Conservation (phyloP, 2,888 invertebrate species). For the Lamproptera curius region DNA sequence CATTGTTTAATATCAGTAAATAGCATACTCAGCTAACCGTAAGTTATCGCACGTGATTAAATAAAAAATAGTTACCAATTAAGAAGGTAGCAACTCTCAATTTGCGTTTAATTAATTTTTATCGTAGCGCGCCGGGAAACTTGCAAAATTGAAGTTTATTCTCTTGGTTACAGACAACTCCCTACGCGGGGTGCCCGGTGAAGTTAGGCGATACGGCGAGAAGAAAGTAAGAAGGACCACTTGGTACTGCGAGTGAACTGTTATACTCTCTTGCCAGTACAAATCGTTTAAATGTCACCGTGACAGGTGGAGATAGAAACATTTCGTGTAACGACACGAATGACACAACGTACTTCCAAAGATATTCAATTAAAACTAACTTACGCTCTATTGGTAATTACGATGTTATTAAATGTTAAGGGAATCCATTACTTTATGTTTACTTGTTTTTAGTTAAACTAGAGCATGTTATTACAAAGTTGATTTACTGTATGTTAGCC, state of each 20-base stretch:
- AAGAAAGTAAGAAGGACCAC: conserved; percentile 65
- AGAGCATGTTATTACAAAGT: conserved; percentile 8
- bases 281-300: conserved; percentile 11
- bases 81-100: conserved; percentile 13
- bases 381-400: conserved; percentile 5
- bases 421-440: too few relatives aligned
- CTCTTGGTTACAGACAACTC: conserved; percentile 64
- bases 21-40: too few relatives aligned
- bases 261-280: not conserved
- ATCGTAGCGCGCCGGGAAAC: not conserved
- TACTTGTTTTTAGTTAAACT: not conserved
- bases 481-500: conserved; percentile 5
- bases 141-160: conserved; percentile 9
- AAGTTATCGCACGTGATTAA: too few relatives aligned
- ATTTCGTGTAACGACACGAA: conserved; percentile 14
- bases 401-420: too few relatives aligned
- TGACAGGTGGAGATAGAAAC: too few relatives aligned
- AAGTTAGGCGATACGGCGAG: conserved; percentile 57
- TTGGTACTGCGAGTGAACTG: conserved; percentile 70
- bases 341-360: conserved; percentile 16
- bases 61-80: conserved; percentile 2
- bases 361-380: conserved; percentile 12
- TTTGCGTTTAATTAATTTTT: conserved; percentile 4
- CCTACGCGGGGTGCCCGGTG: conserved; percentile 70
- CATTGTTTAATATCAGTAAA: too few relatives aligned